These are phyloP conservation scores for Apteryx owenii DNA, from an alignment of 2,113 vertebrate species.

Conservation along the genomic window DNA sequence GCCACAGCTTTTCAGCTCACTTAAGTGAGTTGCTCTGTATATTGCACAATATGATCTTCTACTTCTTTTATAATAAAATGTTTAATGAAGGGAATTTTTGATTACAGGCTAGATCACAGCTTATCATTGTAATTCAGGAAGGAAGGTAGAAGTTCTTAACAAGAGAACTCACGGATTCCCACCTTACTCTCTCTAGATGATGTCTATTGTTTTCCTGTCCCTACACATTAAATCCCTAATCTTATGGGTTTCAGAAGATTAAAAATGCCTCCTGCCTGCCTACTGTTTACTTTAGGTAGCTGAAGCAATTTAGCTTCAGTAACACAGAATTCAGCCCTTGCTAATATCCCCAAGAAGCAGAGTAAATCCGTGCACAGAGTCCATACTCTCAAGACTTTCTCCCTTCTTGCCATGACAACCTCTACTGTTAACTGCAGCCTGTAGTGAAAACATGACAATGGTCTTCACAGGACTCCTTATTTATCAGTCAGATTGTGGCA, in stretches of 20 bases:
- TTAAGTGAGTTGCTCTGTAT: neutral
- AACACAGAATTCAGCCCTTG: neutral
- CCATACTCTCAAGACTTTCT: neutral
- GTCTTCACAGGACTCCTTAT: neutral
- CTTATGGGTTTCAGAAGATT: neutral
- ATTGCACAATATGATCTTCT: neutral
- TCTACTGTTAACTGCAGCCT: neutral
- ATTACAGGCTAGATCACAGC: neutral
- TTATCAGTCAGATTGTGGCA: constrained; percentile 11
- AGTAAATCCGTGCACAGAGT: neutral
- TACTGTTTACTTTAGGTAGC: neutral
- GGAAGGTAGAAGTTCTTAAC: neutral
- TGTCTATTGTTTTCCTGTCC: neutral
- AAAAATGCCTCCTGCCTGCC: neutral
- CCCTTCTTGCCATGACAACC: neutral
- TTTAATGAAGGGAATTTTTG: neutral
- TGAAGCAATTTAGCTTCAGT: neutral
- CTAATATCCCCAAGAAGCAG: neutral
- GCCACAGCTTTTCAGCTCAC: neutral
- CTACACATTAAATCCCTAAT: neutral
- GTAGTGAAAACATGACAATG: neutral
- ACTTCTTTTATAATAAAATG: neutral
- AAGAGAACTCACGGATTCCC: neutral
- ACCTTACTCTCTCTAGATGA: neutral
- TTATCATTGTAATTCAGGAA: neutral